Evolutionary conservation across 2,113 vertebrate genomes (phyloP), one percentile per base, ranked within the genome.

Genomic region (Hemiscyllium ocellatum): DNA sequence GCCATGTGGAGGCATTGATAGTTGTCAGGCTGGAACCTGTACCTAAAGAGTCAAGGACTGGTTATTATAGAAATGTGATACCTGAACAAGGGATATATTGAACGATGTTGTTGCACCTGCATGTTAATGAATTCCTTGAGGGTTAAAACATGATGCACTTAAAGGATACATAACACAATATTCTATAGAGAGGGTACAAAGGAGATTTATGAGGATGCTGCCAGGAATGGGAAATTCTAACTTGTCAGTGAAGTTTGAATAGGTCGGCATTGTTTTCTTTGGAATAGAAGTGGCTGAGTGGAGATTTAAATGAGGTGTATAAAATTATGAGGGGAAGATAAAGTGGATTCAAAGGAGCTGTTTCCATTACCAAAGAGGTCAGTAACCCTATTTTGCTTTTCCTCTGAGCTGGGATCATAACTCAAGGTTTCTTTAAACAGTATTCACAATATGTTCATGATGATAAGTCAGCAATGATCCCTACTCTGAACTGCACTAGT

Each of bases 61-160:
- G 68, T 76, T 29, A 95, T 95, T 95, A 76, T 95, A 52, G 94
- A 95, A 95, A 95, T 52, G 68, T 52, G 94, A 95, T 95, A 72
- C 26, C 12, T 70, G 52, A 52, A 76, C 8, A 76, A 72, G 42
- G 7, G 69, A 95, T 95, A 95, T 33, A 13, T 68, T 61, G 3
- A 52, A 69, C 42, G 76, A 17, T 95, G 69, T 95, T 95, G 47
- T 95, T 72, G 69, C 94, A 72, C 47, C 94, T 95, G 94, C 94
- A 95, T 26, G 47, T 95, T 95, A 72, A 69, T 70, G 22, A 69
- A 47, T 69, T 69, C 91, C 42, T 47, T 47, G 69, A 69, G 66
- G 3, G 91, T 69, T 42, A 94, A 94, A 94, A 94, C 37, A 42
- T 19, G 66, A 70, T 94, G 42, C 65, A 47, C 26, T 95, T 72